Evolutionary conservation across 2,113 vertebrate genomes (phyloP).

Genomic region (Tachuris rubrigastra): DNA sequence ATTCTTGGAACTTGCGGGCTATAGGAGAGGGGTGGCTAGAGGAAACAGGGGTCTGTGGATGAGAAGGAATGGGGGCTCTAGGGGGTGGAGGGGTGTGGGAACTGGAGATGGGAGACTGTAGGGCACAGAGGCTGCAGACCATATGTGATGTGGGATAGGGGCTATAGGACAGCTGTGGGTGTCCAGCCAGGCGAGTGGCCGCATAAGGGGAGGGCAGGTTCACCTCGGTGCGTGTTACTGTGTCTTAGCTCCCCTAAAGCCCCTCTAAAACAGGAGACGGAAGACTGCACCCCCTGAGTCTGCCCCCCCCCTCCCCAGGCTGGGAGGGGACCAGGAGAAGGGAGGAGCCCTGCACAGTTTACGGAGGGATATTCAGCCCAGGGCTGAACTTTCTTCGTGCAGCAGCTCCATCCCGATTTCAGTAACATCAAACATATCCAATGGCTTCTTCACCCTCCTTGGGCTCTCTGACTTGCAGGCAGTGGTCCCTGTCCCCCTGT

Average conservation of each 20-base stretch:
- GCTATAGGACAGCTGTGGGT: background rate
- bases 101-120: background rate
- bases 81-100: background rate
- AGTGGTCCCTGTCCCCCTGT: background rate
- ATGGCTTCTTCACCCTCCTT: background rate
- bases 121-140: background rate
- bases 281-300: background rate
- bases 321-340: background rate
- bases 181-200: background rate
- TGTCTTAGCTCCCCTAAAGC: background rate
- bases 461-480: background rate
- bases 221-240: rapidly evolving
- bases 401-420: background rate
- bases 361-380: rapidly evolving
- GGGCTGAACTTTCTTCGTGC: background rate
- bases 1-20: background rate
- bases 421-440: background rate
- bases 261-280: background rate
- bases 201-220: background rate
- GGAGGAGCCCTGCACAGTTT: rapidly evolving
- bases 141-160: background rate
- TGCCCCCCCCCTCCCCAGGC: rapidly evolving
- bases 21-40: rapidly evolving
- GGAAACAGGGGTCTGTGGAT: background rate
- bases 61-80: background rate